phyloP scores from a whole-genome alignment of 2,888 invertebrate genomes.

The Hemistola chrysoprasaria region DNA sequence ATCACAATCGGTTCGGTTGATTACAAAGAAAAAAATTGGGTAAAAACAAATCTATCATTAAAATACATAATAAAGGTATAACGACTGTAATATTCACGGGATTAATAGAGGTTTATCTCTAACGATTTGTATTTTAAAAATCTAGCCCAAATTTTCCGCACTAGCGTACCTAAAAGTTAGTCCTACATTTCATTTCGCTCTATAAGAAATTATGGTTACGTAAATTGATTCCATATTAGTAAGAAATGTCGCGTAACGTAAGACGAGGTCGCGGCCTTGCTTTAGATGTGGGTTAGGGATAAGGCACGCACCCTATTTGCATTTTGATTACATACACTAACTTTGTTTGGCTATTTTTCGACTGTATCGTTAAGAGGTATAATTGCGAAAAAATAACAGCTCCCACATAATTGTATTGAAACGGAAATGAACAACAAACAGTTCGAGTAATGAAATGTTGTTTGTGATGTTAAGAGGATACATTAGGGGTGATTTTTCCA shows the following conservation, averaged over 20 bases:
- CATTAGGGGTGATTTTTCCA: too few species aligned
- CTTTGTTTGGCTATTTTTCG: constrained; percentile 52
- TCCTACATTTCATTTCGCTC: constrained; percentile 8
- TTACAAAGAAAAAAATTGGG: too few species aligned
- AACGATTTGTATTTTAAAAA: constrained; percentile 3
- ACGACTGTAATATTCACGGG: too few species aligned
- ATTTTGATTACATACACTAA: constrained; percentile 67
- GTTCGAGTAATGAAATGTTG: constrained; percentile 32
- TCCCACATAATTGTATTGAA: constrained; percentile 35
- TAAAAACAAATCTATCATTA: too few species aligned
- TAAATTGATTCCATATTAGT: constrained; percentile 35
- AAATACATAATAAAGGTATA: too few species aligned
- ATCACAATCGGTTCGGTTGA: too few species aligned
- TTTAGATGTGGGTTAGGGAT: constrained; percentile 76
- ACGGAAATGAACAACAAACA: constrained; percentile 36
- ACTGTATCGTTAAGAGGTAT: constrained; percentile 51
- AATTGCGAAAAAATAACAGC: constrained; percentile 64
- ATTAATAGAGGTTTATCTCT: too few species aligned
- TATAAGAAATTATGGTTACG: constrained; percentile 25
- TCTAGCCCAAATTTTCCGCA: constrained; percentile 17
- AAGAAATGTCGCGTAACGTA: constrained; percentile 39
- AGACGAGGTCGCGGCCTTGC: constrained; percentile 69
- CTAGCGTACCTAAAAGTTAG: constrained; percentile 14
- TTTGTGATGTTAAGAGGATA: background rate
- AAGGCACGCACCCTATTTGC: constrained; percentile 71